Evolutionary conservation across 2,888 invertebrate species (phyloP).

Genomic region (Ligdia adustata): DNA sequence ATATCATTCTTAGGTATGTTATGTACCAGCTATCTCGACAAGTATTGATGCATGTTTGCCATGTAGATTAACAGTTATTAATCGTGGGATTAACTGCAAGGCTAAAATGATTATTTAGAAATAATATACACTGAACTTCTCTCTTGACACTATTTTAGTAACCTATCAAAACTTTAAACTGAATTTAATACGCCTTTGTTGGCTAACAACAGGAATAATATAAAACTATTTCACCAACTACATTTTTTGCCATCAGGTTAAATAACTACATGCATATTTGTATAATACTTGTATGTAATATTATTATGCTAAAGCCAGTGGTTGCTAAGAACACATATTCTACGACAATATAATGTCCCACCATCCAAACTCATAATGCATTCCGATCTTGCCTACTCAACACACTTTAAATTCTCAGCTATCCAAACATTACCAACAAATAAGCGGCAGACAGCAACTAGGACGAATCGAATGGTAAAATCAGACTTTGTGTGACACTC

Average conservation of each 20-base stretch:
- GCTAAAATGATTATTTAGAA: conserved; percentile 40
- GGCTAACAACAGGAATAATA: no score
- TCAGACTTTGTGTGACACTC: conserved; percentile 34
- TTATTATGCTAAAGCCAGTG: no score
- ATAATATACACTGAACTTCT: no score
- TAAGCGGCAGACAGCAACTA: conserved; percentile 10
- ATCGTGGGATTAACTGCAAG: conserved; percentile 45
- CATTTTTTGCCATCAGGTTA: no score
- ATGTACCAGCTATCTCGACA: conserved; percentile 38
- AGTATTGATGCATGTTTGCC: conserved; percentile 42
- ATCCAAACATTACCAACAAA: conserved; percentile 19
- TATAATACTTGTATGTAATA: no score
- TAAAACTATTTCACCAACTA: no score
- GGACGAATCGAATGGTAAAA: conserved; percentile 27
- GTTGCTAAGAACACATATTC: no score
- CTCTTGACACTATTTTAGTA: no score
- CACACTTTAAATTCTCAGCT: conserved; percentile 21
- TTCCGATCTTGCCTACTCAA: conserved; percentile 9
- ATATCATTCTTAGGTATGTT: conserved; percentile 21
- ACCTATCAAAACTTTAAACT: no score
- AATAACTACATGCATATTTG: no score
- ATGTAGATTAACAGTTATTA: conserved; percentile 52
- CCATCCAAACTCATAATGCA: conserved; percentile 16
- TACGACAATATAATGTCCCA: no score
- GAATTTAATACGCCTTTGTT: no score